Base-by-base conservation (phyloP, 1,140 invertebrate species). In the Zaprionus nigranus region DNA sequence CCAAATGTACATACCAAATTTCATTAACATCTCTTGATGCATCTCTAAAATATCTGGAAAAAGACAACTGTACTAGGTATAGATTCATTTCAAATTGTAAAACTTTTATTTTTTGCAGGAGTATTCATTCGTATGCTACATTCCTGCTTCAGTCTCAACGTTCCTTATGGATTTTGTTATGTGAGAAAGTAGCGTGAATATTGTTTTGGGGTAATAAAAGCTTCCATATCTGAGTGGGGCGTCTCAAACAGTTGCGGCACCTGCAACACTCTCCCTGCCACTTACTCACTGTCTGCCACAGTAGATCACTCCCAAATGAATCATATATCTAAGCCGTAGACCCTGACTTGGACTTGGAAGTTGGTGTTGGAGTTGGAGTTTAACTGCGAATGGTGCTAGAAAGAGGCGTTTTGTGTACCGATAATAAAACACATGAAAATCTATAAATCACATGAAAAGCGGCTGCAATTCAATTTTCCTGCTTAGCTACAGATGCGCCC, bases 371-470 rank as follows among this genome's bases (percentile, higher is more conserved):
- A 7, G 28, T 30, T 53, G 43, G 7, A 12, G 43, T 49, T 20
- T 20, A 9, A 5, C 43, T 46, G n/a, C 67, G 38, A 57, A 26
- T 66, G 78, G 75, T 74, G 81, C 69, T 62, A 75, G 69, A 79
- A 84, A 85, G 78, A 79, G 85, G 85, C 85, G 85, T 90, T 75
- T 66, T 68, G 68, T 69, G 63, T 78, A 63, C 63, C 79, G 76
- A 86, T 84, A 88, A 88, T 85, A 90, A 84, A 88, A 63, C 72
- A 64, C 79, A 79, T 90, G 78, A 73, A 88, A 85, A 85, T 81
- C 71, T 71, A 88, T 88, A 88, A 88, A 88, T 88, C 85, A 88
- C 57, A 71, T 43, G 36, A 36, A 63, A 46, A 49, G 64, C 73
- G 46, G 62, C 51, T 49, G 78, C 79, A 75, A 82, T 70, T 71